Conservation (phyloP, 2,797 vertebrate species). For the Sebastolobus altivelis region DNA sequence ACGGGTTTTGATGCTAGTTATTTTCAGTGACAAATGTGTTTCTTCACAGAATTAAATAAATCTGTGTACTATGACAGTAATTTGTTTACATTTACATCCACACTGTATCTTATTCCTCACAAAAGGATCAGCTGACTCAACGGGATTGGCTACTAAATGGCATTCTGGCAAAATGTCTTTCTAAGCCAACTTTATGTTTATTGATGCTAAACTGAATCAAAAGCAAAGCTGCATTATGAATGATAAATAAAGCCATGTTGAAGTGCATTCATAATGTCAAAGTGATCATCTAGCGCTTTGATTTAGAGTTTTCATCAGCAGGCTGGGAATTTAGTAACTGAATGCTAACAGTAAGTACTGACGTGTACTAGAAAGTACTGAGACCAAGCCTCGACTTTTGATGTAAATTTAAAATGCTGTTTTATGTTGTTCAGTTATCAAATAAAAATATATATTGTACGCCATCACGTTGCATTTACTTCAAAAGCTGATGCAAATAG, state of each 20-base stretch:
- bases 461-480: conserved; percentile 36
- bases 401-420: conserved; percentile 34
- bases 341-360: conserved; percentile 5
- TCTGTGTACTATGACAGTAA: background rate
- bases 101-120: background rate
- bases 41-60: background rate
- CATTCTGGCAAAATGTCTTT: conserved; percentile 22
- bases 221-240: conserved; percentile 21
- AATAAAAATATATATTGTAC: conserved; percentile 13
- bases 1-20: background rate
- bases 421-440: conserved; percentile 19
- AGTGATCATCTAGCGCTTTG: conserved; percentile 27
- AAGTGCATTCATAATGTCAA: conserved; percentile 29
- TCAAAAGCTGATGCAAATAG: conserved; percentile 54
- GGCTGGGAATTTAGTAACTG: conserved; percentile 5
- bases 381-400: background rate
- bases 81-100: background rate
- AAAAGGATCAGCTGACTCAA: background rate
- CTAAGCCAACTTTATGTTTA: conserved; percentile 16
- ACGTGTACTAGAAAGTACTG: background rate
- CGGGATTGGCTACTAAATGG: background rate
- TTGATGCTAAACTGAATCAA: conserved; percentile 30
- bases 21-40: conserved; percentile 8
- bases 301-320: conserved; percentile 37
- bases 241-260: conserved; percentile 24